Evolutionary conservation across 2,888 invertebrate genomes (phyloP).

Genomic region (Drosophila anomelani): DNA sequence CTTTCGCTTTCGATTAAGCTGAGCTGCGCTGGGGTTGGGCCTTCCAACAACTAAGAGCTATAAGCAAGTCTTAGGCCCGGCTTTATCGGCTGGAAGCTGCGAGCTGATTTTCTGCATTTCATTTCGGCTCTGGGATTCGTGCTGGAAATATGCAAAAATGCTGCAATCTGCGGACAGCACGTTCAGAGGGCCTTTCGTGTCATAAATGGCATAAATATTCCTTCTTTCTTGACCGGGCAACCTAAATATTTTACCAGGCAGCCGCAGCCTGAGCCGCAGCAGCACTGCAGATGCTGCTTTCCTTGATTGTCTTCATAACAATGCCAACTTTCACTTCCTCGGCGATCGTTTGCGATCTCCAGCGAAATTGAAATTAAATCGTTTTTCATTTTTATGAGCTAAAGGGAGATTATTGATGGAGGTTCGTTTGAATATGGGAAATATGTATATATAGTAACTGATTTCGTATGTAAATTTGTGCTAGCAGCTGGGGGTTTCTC

Average conservation of each 20-base stretch:
- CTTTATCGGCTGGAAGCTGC: slow-evolving; percentile 62
- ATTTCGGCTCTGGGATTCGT: slow-evolving; percentile 57
- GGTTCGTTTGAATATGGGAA: neutral
- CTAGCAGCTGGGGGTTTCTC: slow-evolving; percentile 27
- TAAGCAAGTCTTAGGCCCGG: slow-evolving; percentile 25
- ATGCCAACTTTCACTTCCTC: slow-evolving; percentile 73
- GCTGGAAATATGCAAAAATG: slow-evolving; percentile 80
- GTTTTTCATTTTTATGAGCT: slow-evolving; percentile 70
- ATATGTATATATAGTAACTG: neutral
- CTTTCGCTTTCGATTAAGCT: slow-evolving; percentile 71
- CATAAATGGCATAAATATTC: slow-evolving; percentile 80
- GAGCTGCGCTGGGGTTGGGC: slow-evolving; percentile 11
- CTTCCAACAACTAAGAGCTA: neutral
- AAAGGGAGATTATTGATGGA: slow-evolving; percentile 21
- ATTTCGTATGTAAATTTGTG: neutral
- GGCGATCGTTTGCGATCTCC: slow-evolving; percentile 23
- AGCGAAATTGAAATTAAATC: slow-evolving; percentile 75
- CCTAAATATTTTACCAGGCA: slow-evolving; percentile 64
- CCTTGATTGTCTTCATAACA: slow-evolving; percentile 52
- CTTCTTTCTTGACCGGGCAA: slow-evolving; percentile 77
- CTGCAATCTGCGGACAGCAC: slow-evolving; percentile 63
- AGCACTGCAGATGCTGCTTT: slow-evolving; percentile 24
- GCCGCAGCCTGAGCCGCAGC: neutral
- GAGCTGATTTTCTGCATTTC: slow-evolving; percentile 64
- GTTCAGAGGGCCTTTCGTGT: slow-evolving; percentile 80